phyloP scores from a whole-genome alignment of 1,140 invertebrate genomes.

The Triops longicaudatus region DNA sequence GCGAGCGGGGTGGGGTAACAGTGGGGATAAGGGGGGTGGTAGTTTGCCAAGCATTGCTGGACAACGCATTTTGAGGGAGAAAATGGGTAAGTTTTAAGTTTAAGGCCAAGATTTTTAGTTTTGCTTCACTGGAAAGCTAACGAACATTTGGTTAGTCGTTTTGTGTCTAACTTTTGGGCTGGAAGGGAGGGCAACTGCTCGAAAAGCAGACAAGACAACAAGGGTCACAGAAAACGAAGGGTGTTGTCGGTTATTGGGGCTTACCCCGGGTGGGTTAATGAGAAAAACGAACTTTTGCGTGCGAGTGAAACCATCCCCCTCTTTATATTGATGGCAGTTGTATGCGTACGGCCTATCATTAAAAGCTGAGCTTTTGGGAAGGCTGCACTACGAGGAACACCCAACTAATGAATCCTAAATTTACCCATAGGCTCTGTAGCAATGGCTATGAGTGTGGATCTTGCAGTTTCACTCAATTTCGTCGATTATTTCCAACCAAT shows the following conservation, averaged over 20 bases:
- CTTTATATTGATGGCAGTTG: not conserved
- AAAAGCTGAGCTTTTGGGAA: not conserved
- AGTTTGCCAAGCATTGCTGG: not conserved
- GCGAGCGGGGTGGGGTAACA: not conserved
- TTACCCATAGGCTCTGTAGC: not conserved
- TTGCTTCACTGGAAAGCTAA: not conserved
- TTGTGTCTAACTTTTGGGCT: not conserved
- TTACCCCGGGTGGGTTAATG: not conserved
- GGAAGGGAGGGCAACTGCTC: not conserved
- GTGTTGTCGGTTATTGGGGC: not conserved
- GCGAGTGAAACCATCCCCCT: not conserved
- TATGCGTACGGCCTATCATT: not conserved
- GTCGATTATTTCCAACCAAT: not conserved
- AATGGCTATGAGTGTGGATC: not conserved
- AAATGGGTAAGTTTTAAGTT: not conserved
- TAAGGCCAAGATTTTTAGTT: not conserved
- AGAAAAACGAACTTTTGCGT: constrained; percentile 8
- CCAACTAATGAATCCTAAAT: not conserved
- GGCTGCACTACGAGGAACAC: not conserved
- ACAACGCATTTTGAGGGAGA: not conserved
- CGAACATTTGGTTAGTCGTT: constrained; percentile 11
- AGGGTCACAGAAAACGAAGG: not conserved
- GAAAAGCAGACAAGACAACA: constrained; percentile 6
- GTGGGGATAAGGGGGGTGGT: too few relatives aligned
- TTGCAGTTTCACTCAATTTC: not conserved